These are phyloP conservation scores for Rhopalosiphum nymphaeae DNA, from an alignment of 2,888 invertebrate genomes.

Conservation along the genomic window DNA sequence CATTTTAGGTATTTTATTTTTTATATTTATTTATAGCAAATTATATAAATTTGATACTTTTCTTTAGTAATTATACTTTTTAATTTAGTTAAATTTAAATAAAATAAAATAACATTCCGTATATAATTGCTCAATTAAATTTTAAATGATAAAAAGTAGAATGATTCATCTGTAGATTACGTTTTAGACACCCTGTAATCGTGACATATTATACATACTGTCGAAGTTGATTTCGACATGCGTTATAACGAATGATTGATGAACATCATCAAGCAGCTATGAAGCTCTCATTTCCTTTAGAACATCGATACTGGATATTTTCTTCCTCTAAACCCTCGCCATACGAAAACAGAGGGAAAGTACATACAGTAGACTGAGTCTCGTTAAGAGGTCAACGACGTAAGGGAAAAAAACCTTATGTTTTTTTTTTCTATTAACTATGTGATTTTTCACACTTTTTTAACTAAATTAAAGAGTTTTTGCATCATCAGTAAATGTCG, in stretches of 20 bases:
- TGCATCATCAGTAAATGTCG: constrained; percentile 6
- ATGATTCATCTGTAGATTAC: constrained; percentile 4
- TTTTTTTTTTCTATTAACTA: not conserved
- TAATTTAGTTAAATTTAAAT: not conserved
- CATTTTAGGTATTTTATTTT: not conserved
- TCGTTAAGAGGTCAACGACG: constrained; percentile 53
- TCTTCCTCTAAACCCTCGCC: not conserved
- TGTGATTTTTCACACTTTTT: constrained; percentile 14
- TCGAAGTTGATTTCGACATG: constrained; percentile 43
- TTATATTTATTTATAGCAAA: not conserved
- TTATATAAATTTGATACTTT: not conserved
- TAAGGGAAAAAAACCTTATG: constrained; percentile 13
- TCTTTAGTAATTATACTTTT: not conserved
- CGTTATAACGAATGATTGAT: constrained; percentile 55
- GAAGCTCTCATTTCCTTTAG: constrained; percentile 54
- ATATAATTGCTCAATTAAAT: constrained; percentile 7
- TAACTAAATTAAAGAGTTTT: not conserved
- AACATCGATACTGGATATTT: constrained; percentile 58
- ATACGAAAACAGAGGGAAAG: not conserved
- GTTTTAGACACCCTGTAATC: not conserved
- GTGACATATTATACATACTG: constrained; percentile 48
- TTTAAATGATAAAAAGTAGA: not conserved
- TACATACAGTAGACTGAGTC: not conserved
- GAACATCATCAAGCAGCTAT: constrained; percentile 12
- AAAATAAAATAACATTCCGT: not conserved